Percentiles rank a stretch among this genome's conserved stretches.
Evolutionary conservation across 2,888 invertebrate genomes (phyloP).

Genomic region (Cyclophora albipunctata): DNA sequence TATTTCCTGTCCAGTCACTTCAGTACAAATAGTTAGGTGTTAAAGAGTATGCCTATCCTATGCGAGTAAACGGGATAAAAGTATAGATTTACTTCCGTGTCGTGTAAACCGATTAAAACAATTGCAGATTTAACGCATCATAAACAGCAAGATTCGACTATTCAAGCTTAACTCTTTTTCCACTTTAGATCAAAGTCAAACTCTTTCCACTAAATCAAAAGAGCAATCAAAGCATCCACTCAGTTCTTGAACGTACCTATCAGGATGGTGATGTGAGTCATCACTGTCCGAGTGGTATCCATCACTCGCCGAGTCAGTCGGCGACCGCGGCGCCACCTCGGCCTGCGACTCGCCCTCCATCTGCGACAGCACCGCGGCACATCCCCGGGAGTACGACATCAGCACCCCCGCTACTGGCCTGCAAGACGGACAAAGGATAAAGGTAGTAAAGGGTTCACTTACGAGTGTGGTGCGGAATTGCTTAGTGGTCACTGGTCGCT

Average conservation of each 20-base stretch:
- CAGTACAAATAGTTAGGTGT: no score
- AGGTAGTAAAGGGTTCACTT: not conserved
- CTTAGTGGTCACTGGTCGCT: no score
- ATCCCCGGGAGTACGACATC: constrained; percentile 84
- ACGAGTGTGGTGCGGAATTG: no score
- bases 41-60: no score
- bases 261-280: constrained; percentile 55
- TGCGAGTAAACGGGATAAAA: no score
- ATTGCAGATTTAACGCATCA: not conserved
- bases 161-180: not conserved
- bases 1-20: no score
- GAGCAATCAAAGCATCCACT: no score
- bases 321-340: constrained; percentile 57
- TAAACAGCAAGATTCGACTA: not conserved
- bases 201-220: no score
- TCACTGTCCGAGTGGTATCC: constrained; percentile 91
- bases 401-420: constrained; percentile 82
- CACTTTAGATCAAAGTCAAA: not conserved
- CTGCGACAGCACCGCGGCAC: constrained; percentile 83
- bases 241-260: constrained; percentile 40
- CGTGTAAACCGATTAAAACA: no score
- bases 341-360: constrained; percentile 75
- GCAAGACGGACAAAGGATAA: constrained; percentile 24
- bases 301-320: constrained; percentile 77
- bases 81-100: no score